Percentiles rank a stretch among this genome's conserved stretches.
phyloP scores from a whole-genome alignment of 1,140 invertebrate species.

The Leptinotarsa texana region DNA sequence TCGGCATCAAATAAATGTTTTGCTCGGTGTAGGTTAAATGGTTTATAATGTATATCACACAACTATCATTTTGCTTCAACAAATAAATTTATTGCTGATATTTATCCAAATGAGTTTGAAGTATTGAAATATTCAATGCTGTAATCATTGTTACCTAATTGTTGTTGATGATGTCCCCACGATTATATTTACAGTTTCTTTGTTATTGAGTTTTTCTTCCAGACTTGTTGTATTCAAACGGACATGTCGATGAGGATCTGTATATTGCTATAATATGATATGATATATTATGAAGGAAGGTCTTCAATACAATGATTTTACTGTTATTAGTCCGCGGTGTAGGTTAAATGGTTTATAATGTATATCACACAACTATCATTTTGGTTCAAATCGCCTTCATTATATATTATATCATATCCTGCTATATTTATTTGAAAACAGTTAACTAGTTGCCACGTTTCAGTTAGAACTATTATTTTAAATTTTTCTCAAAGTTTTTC shows the following conservation, averaged over 20 bases:
- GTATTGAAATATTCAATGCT: too few relatives aligned
- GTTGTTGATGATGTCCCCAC: too few relatives aligned
- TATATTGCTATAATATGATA: conserved; percentile 1
- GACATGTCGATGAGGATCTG: too few relatives aligned
- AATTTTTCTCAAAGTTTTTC: too few relatives aligned
- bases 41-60: neutral
- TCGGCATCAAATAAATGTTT: too few relatives aligned
- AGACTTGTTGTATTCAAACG: too few relatives aligned
- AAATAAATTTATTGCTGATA: too few relatives aligned
- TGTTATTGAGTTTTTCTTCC: too few relatives aligned
- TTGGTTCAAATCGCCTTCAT: conserved; percentile 3
- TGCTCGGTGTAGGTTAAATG: neutral
- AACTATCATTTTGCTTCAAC: neutral
- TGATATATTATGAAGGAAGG: neutral
- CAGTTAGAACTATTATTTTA: too few relatives aligned
- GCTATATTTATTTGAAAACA: neutral
- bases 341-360: neutral
- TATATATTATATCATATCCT: neutral
- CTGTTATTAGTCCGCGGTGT: neutral
- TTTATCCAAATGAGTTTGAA: too few relatives aligned
- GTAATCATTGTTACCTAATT: too few relatives aligned
- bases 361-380: neutral
- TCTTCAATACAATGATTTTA: neutral
- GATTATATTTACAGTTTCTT: too few relatives aligned
- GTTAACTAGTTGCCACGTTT: neutral